Percentiles rank a stretch among this genome's conserved stretches.
Evolutionary conservation across 2,113 vertebrate species (phyloP).

Genomic region (Brienomyrus longianalis): DNA sequence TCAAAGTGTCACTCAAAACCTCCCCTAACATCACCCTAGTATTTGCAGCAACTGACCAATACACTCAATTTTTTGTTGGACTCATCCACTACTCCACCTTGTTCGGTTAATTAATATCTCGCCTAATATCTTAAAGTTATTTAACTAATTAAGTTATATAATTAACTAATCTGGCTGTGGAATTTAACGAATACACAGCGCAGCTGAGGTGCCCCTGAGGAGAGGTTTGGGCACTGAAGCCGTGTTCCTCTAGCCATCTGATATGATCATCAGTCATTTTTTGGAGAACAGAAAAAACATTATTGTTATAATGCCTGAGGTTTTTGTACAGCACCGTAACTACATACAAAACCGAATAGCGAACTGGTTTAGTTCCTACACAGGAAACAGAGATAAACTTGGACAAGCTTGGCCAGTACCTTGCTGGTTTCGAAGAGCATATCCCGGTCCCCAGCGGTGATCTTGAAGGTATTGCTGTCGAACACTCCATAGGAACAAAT

Average conservation of each 20-base stretch:
- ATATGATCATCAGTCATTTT: not conserved
- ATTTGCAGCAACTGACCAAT: not conserved
- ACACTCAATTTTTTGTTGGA: not conserved
- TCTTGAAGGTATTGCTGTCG: constrained; percentile 76
- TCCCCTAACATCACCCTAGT: not conserved
- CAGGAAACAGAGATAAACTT: not conserved
- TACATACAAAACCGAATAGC: not conserved
- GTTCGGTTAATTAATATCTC: not conserved
- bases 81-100: not conserved
- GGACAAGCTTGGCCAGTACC: constrained; percentile 47
- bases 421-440: constrained; percentile 81
- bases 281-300: not conserved
- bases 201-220: not conserved
- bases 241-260: not conserved
- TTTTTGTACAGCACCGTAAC: not conserved
- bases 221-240: not conserved
- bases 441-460: constrained; percentile 76
- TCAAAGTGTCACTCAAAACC: not conserved
- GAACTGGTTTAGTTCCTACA: not conserved
- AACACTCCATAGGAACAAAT: constrained; percentile 81
- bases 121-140: no score
- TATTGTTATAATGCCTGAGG: not conserved
- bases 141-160: not conserved
- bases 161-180: not conserved
- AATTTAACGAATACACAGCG: not conserved